Percentiles rank a stretch among this genome's conserved stretches.
phyloP scores from a whole-genome alignment of 2,888 invertebrate genomes.

The Sericinus montela region DNA sequence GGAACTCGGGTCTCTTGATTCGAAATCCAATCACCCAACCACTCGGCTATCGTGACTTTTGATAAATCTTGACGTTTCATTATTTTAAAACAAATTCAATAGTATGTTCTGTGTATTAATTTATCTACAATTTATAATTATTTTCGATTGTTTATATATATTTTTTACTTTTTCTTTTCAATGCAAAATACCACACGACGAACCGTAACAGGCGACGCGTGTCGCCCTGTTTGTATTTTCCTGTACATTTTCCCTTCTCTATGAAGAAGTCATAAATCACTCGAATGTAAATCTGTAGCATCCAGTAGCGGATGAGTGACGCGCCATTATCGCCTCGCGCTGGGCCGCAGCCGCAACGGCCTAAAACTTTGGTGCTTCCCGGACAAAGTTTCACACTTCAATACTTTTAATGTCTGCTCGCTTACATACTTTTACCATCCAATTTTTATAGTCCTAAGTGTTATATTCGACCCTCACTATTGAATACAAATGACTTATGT shows the following conservation, averaged over 20 bases:
- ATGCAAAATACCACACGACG: constrained; percentile 1
- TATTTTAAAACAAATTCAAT: no score
- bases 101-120: no score
- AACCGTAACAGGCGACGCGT: constrained; percentile 23
- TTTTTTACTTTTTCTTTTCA: no score
- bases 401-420: constrained; percentile 28
- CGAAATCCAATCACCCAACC: no score
- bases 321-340: constrained; percentile 66
- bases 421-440: constrained; percentile 12
- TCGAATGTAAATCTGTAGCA: constrained; percentile 76
- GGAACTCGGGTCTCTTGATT: no score
- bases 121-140: neutral
- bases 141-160: neutral
- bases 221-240: constrained; percentile 49
- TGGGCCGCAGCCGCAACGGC: constrained; percentile 41
- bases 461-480: constrained; percentile 5
- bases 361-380: constrained; percentile 54
- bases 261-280: constrained; percentile 78
- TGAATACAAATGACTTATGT: constrained; percentile 9
- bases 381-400: constrained; percentile 34
- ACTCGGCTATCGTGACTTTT: no score
- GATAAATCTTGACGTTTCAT: no score
- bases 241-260: constrained; percentile 69
- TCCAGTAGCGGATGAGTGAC: constrained; percentile 74
- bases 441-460: constrained; percentile 6